Base-by-base conservation (phyloP, 2,113 vertebrate species). In the Tamias sibiricus region DNA sequence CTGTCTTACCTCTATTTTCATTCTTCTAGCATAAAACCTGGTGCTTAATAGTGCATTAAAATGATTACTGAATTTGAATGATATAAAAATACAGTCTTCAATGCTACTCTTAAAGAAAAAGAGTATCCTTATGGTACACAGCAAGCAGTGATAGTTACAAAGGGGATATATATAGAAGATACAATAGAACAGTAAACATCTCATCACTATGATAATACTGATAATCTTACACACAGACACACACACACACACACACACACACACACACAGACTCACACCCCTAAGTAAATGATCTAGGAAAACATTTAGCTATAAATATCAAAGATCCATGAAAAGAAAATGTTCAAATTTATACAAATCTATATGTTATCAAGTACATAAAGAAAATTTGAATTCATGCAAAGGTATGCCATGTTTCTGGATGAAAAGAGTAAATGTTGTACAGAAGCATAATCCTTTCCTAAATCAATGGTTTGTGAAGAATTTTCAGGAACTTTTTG, bases 71-170 rank as follows among this genome's bases (percentile, higher is more conserved):
- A 85, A 54, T 79, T 92, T 74, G 12, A 94, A 54, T 90, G 13
- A 22, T 59, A 93, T 57, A 77, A 91, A 94, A 91, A 87, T 86
- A 54, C 10, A 71, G 10, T 76, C 32, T 90, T 81, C 69, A 74
- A 1, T 89, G 37, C 7, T 71, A 26, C 24, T 95, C 10, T 32
- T 80, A 62, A 94, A 66, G 32, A 16, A 83, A 72, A 82, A 87
- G 6, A 76, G 28, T 52, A 5, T 26, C 4, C 30, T 72, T 76
- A 40, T 42, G 49, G 49, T 24, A 22, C 4, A 7, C 2, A 64
- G 16, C 4, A 42, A 42, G 30, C 12, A 74, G 8, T 47, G 28
- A 88, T 64, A 72, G 30, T 68, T 72, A 91, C 11, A 88, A 57
- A 85, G 24, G 87, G 19, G 87, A 90, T 37, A 42, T 42, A 57